Evolutionary conservation across 1,140 invertebrate genomes (phyloP).

Genomic region (Drosophila persimilis): DNA sequence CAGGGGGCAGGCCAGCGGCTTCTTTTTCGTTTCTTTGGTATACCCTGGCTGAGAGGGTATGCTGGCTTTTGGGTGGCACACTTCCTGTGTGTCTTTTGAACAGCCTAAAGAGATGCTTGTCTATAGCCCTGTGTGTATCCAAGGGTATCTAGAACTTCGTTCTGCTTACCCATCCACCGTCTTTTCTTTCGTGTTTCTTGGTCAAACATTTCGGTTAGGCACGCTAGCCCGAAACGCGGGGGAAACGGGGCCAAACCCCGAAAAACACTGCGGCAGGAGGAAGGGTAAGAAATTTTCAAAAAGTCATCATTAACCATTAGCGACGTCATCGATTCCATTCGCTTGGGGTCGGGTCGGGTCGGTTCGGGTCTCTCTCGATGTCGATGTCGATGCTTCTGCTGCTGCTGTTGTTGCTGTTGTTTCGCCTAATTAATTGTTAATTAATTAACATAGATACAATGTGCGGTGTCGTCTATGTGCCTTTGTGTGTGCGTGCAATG

Average conservation of each 20-base stretch:
- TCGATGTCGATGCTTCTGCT: slow-evolving; percentile 32
- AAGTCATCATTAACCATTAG: slow-evolving; percentile 80
- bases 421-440: slow-evolving; percentile 79
- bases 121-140: too few species aligned
- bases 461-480: slow-evolving; percentile 16
- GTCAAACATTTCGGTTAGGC: slow-evolving; percentile 69
- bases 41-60: too few species aligned
- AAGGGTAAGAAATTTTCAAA: slow-evolving; percentile 36
- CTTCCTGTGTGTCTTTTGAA: too few species aligned
- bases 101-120: too few species aligned
- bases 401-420: slow-evolving; percentile 34
- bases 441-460: slow-evolving; percentile 80
- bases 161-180: not conserved
- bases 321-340: slow-evolving; percentile 70
- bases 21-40: slow-evolving; percentile 16
- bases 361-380: too few species aligned
- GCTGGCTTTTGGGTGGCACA: too few species aligned
- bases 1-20: slow-evolving; percentile 43
- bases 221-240: slow-evolving; percentile 56
- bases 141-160: too few species aligned
- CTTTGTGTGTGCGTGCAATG: slow-evolving; percentile 45
- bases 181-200: slow-evolving; percentile 20
- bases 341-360: not conserved
- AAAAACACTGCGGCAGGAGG: slow-evolving; percentile 23
- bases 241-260: slow-evolving; percentile 73